These are phyloP conservation scores for Vulpes vulpes DNA, from an alignment of 2,113 vertebrate genomes.

Conservation along the genomic window DNA sequence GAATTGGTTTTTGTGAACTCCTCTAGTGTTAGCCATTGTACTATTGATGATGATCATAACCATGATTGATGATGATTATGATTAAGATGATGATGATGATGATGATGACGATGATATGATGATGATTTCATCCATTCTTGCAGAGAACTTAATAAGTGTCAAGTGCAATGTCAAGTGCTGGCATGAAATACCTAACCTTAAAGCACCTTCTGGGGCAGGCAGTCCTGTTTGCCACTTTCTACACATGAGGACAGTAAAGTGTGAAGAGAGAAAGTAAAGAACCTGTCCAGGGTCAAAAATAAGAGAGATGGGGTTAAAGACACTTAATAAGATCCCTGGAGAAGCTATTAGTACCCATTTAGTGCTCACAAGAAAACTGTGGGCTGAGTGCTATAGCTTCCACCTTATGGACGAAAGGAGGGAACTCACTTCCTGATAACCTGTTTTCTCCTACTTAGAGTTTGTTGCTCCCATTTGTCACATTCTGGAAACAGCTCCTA, in stretches of 20 bases:
- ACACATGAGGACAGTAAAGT: neutral
- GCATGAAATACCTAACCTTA: neutral
- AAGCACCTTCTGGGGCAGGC: neutral
- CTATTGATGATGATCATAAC: neutral
- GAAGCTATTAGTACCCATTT: neutral
- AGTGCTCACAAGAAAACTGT: neutral
- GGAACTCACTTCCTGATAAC: too few species aligned
- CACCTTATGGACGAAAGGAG: fast-evolving
- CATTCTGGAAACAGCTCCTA: neutral
- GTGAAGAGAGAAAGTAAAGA: neutral
- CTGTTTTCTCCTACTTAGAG: neutral
- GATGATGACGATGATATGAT: neutral
- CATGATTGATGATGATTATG: neutral
- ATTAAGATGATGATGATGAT: neutral
- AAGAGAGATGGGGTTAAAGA: neutral
- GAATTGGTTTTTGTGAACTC: neutral
- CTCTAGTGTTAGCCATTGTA: neutral
- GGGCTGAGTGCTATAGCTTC: fast-evolving
- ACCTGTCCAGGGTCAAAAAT: neutral
- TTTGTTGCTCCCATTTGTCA: neutral
- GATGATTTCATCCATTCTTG: neutral
- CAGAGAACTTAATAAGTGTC: neutral
- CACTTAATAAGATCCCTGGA: neutral
- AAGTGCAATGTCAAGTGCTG: neutral
- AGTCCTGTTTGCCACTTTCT: neutral